Percentiles rank a stretch among this genome's conserved stretches.
Conservation (phyloP, 2,797 vertebrate genomes). For the Jordanella pulchra region DNA sequence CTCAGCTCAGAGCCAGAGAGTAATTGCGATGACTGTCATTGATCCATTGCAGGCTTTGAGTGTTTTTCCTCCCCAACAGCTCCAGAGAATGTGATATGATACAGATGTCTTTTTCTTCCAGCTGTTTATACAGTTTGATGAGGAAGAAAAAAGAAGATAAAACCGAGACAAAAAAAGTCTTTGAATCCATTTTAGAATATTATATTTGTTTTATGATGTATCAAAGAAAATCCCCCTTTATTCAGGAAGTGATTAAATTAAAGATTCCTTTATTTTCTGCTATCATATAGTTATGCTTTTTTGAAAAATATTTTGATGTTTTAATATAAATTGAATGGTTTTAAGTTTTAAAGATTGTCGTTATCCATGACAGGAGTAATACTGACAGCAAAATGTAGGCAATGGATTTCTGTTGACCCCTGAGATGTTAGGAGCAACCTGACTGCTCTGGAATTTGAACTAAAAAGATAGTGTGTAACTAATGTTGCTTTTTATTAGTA, state of each 20-base stretch:
- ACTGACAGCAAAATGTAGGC: not conserved
- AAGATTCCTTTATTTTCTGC: not conserved
- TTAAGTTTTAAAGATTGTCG: not conserved
- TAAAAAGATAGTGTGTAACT: too few species aligned
- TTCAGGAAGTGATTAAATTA: not conserved
- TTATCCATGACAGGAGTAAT: not conserved
- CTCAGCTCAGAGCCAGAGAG: constrained; percentile 17
- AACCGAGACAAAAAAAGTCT: not conserved
- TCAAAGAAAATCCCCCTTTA: not conserved
- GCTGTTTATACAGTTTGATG: constrained; percentile 30
- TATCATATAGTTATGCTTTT: not conserved
- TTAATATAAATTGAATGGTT: not conserved
- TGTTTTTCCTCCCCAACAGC: constrained; percentile 2
- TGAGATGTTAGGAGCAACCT: not conserved
- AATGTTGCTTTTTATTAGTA: not conserved
- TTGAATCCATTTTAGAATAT: constrained; percentile 15
- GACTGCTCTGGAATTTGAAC: not conserved
- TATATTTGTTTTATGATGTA: constrained; percentile 24
- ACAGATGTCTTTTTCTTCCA: constrained; percentile 43
- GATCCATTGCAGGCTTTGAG: constrained; percentile 33
- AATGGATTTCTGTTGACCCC: not conserved
- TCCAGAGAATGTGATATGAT: constrained; percentile 32
- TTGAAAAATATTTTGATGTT: not conserved
- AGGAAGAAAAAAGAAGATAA: constrained; percentile 5
- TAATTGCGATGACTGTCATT: constrained; percentile 24